Percentiles rank a stretch among this genome's conserved stretches.
Conservation (phyloP, 2,888 invertebrate genomes). For the Litoditis marina region DNA sequence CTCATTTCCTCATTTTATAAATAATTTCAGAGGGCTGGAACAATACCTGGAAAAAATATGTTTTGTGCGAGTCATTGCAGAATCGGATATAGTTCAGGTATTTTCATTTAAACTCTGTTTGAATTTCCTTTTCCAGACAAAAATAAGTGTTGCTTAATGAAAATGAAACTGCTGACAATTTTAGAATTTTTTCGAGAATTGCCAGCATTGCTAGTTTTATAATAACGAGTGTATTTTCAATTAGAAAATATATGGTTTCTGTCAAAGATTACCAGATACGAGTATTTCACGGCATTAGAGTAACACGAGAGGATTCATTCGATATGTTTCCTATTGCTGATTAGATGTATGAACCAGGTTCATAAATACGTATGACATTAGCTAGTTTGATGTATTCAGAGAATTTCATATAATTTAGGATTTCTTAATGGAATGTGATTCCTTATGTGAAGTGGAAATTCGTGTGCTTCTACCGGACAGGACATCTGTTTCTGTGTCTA, state of each 20-base stretch:
- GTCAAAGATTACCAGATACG: no score
- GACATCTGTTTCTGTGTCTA: slow-evolving; percentile 68
- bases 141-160: neutral
- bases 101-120: neutral
- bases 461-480: slow-evolving; percentile 80
- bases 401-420: slow-evolving; percentile 39
- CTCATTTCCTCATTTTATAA: no score
- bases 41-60: slow-evolving; percentile 97
- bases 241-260: no score
- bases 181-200: no score
- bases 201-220: neutral
- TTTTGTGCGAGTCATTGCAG: slow-evolving; percentile 94
- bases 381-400: no score
- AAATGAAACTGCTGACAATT: neutral
- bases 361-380: no score
- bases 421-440: slow-evolving; percentile 56
- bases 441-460: slow-evolving; percentile 67
- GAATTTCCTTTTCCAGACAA: neutral
- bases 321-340: no score
- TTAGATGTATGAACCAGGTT: no score
- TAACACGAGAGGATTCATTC: no score
- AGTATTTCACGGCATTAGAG: no score
- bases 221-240: no score
- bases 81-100: slow-evolving; percentile 93
- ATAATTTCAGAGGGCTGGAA: slow-evolving; percentile 77